Base-by-base conservation (phyloP, 2,797 vertebrate genomes). In the Siniperca scherzeri region DNA sequence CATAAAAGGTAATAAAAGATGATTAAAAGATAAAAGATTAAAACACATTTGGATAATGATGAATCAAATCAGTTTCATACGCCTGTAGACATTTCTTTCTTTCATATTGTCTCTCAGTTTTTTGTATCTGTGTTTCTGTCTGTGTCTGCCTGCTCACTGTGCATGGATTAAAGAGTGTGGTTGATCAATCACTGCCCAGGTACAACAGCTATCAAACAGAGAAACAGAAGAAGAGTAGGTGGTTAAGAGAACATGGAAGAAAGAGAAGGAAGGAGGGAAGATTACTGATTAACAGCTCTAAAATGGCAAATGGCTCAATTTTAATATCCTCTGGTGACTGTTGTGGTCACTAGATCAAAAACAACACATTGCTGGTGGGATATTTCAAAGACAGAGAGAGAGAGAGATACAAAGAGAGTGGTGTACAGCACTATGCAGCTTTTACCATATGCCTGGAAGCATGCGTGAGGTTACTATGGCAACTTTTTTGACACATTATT, bases 401-500 rank as follows among this genome's bases (percentile, higher is more conserved):
- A 76, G 64, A 46, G 1, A 64, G 7, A 27, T 44, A 77, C 27
- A 81, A 70, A 67, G 61, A 78, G 14, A 70, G n/a, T 38, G 30
- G 17, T 67, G 13, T 70, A 48, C 21, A 40, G 61, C 53, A 48
- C 48, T 55, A 27, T 70, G 21, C 27, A 75, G 65, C 81, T 81
- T 84, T 80, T 76, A 76, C 80, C 33, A 42, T 77, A 76, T 67
- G 68, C 74, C 82, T 84, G 21, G 11, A 27, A 83, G 73, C 42
- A 75, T n/a, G 52, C 46, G 52, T 42, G 8, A 64, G 80, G 80
- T 85, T 89, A 74, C 87, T 64, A 88, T 88, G 80, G 74, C 30
- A 86, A 91, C 89, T 60, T 52, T 52, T 53, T 62, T 38, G 19
- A 6, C 13, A 33, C 5, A 21, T 25, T 16, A 0, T 56, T 52